Percentiles rank a stretch among this genome's conserved stretches.
Conservation (phyloP, 2,797 vertebrate genomes). For the Bradypus variegatus region DNA sequence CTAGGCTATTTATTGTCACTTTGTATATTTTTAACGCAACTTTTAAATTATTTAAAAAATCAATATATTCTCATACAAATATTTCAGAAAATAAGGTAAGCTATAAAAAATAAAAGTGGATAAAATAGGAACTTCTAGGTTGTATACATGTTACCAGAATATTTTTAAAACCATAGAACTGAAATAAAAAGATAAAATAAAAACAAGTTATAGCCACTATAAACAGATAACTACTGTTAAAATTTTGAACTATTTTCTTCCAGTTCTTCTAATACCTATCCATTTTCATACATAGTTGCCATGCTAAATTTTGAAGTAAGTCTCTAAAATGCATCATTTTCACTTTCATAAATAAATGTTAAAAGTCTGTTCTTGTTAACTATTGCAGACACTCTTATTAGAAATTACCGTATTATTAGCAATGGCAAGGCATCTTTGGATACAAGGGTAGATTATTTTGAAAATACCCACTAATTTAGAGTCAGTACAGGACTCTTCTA, state of each 20-base stretch:
- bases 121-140: too few relatives aligned
- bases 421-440: neutral
- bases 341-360: neutral
- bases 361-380: neutral
- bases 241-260: neutral
- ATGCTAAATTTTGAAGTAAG: neutral
- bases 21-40: neutral
- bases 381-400: neutral
- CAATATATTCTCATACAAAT: neutral
- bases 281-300: neutral
- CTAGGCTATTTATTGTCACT: neutral
- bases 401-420: neutral
- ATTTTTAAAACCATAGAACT: too few relatives aligned
- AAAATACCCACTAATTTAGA: neutral
- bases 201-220: neutral
- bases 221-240: neutral
- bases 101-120: neutral
- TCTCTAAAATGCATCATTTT: neutral
- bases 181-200: neutral
- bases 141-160: too few relatives aligned
- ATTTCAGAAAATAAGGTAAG: constrained; percentile 1
- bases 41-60: constrained; percentile 29
- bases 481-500: neutral
- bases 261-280: neutral
- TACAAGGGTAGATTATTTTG: neutral